Base-by-base conservation (phyloP, 2,888 invertebrate genomes). In the Drosophila paucipuncta region DNA sequence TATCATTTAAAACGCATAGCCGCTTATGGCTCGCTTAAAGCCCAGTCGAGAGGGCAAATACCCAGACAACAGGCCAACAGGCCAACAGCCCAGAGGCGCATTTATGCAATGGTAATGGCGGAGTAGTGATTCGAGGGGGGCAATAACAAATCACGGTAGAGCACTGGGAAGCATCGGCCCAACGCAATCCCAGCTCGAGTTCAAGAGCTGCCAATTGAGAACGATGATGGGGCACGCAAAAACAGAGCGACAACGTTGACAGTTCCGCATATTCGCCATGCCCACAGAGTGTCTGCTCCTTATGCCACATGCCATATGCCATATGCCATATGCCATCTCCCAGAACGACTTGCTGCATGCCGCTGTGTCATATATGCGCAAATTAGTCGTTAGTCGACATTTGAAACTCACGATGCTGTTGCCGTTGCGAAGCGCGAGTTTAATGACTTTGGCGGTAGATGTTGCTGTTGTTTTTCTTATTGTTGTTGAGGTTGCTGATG, bases 381-480 rank as follows among this genome's bases (percentile, higher is more conserved):
- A 86, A 86, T 86, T 86, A 86, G 85, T 88, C 90, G 85, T 89
- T 89, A 89, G 90, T 80, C 85, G 72, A 77, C 80, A 77, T 77
- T 82, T 57, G 73, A 61, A 72, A 64, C 80, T 80, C 64, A 78
- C 61, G 81, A 78, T 79, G 80, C 64, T n/a, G 7, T 39, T 30
- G 39, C n/a, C 18, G 18, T 28, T 57, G 57, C n/a, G 43, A 54
- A 64, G 64, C 68, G 83, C 76, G 90, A 90, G 85, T 86, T 90
- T 86, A 86, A 86, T 90, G 85, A 86, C 85, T 86, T 85, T 83
- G 83, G 85, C 89, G 73, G 90, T 85, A 90, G 89, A 90, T 58
- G 77, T 47, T 25, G 63, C 41, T 52, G 39, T 37, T 47, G 66
- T 33, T 65, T 60, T 13, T 73, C 68, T 43, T 68, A 75, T 49